These are phyloP conservation scores for Perithous albicinctus DNA, from an alignment of 2,888 invertebrate species.

Conservation along the genomic window DNA sequence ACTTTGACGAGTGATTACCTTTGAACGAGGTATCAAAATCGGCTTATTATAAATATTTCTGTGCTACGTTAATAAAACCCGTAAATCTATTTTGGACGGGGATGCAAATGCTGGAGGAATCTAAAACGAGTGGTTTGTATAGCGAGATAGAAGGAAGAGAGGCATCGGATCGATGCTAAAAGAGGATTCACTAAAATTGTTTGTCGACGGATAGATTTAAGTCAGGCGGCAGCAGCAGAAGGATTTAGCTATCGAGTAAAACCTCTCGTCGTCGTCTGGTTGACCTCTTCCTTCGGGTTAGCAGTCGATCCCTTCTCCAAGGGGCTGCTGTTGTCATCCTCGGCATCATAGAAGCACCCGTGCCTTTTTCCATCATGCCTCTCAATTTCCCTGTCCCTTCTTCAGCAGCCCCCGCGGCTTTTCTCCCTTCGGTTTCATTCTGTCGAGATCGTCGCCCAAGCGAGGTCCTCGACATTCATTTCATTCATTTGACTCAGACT, in stretches of 20 bases:
- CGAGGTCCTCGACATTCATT: slow-evolving; percentile 26
- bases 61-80: neutral
- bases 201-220: slow-evolving; percentile 71
- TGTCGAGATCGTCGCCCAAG: neutral
- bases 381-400: slow-evolving; percentile 17
- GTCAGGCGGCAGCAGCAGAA: slow-evolving; percentile 37
- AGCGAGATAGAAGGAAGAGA: neutral
- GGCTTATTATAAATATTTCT: neutral
- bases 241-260: slow-evolving; percentile 27
- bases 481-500: slow-evolving; percentile 41
- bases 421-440: slow-evolving; percentile 13
- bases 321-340: slow-evolving; percentile 13
- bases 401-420: neutral
- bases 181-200: slow-evolving; percentile 72
- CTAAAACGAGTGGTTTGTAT: neutral
- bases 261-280: slow-evolving; percentile 24
- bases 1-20: neutral
- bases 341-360: slow-evolving; percentile 19
- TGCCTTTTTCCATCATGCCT: slow-evolving; percentile 12
- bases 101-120: neutral
- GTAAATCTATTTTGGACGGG: neutral
- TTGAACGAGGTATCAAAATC: too few species aligned
- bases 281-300: too few species aligned
- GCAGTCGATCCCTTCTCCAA: slow-evolving; percentile 16
- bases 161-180: slow-evolving; percentile 40